phyloP scores from a whole-genome alignment of 1,140 invertebrate genomes.

The Calycopis cecrops region DNA sequence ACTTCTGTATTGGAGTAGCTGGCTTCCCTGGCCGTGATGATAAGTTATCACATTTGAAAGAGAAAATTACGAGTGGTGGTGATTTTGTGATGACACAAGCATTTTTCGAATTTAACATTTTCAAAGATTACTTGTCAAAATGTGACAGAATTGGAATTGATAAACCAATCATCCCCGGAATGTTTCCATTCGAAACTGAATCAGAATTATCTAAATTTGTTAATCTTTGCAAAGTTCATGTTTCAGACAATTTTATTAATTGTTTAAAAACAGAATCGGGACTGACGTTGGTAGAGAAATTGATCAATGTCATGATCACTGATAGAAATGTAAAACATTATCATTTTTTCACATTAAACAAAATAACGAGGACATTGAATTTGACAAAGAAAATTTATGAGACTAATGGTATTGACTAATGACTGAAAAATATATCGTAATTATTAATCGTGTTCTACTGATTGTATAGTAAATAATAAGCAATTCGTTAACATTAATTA shows the following conservation, averaged over 20 bases:
- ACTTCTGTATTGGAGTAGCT: conserved; percentile 61
- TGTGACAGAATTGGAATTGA: conserved; percentile 43
- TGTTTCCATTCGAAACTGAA: conserved; percentile 50
- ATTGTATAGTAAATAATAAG: no score
- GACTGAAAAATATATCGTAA: no score
- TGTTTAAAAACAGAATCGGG: conserved; percentile 30
- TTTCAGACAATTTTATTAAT: conserved; percentile 33
- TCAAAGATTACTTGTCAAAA: conserved; percentile 35
- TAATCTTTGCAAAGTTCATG: conserved; percentile 47
- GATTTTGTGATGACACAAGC: conserved; percentile 68
- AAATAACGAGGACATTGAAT: conserved; percentile 32
- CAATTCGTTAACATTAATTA: no score
- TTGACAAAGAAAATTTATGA: conserved; percentile 24
- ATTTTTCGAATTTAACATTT: conserved; percentile 50
- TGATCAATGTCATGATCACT: conserved; percentile 31
- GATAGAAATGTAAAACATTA: conserved; percentile 35
- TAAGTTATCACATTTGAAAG: conserved; percentile 43
- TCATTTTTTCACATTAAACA: conserved; percentile 60
- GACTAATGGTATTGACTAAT: no score
- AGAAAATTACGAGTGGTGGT: conserved; percentile 55
- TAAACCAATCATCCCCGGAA: conserved; percentile 54
- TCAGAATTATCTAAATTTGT: conserved; percentile 41
- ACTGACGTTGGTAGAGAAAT: conserved; percentile 30
- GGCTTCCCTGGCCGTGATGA: conserved; percentile 46
- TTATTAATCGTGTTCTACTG: no score